Base-by-base conservation (phyloP, 35 echinoderm and acorn worm genomes). In the Anneissia japonica region DNA sequence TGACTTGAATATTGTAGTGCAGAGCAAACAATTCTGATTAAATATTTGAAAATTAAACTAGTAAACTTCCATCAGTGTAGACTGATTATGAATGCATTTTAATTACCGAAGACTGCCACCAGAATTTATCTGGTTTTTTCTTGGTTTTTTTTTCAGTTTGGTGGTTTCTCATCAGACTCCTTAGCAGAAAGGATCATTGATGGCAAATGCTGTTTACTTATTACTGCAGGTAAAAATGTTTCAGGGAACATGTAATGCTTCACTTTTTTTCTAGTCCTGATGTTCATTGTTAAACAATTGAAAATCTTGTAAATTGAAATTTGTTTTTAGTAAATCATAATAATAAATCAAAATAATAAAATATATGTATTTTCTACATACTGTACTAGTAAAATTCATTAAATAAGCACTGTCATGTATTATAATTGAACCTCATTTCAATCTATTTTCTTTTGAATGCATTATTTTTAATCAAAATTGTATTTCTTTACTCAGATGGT, bases 151-250 rank as follows among this genome's bases (percentile, higher is more conserved):
- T 85, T 43, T 12, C 46, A 99, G 95, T 99, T 99, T 92, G 95
- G 89, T 35, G 95, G 95, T 19, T 99, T 94, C 56, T 99, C 95
- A 34, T 90, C 95, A 32, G 95, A 99, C 35, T 99, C 95, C 1
- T 56, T 99, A 23, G 89, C 95, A 72, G 95, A 92, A 35, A 88
- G 95, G 13, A 99, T 99, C 89, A 33, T 91, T 23, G 95, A 99
- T 83, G 95, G 88, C 17, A 84, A 93, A 34, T 93, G 89, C 35
- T 34, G 87, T 79, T 34, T 99, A 26, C 46, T 99, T 6, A 76
- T 99, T 64, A 99, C 95, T 28, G 82, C 95, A 83, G 95, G 95
- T 99, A 76, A 31, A 74, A 85, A 28, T 40, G 23, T 21, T 6
- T 82, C 21, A 72, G 28, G 28, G 55, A 16, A 72, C 28, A 16